A percentile compares a stretch with the other conserved stretches of the same genome.
These are phyloP conservation scores for Bhutanitis thaidina DNA, from an alignment of 2,888 invertebrate genomes.

Conservation along the genomic window DNA sequence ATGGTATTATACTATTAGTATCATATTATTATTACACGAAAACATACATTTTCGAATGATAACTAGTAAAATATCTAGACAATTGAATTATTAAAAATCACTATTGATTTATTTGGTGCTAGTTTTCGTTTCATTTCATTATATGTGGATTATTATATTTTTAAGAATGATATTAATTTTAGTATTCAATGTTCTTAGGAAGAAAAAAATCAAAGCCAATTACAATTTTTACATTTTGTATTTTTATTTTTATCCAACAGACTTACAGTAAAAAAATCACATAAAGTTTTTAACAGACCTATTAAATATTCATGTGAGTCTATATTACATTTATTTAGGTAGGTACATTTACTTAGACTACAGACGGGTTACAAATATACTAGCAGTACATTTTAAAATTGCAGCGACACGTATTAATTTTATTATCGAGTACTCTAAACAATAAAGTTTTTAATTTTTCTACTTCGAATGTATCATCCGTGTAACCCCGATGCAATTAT, in stretches of 20 bases:
- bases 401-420: conserved; percentile 65
- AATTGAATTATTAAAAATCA: too few species aligned
- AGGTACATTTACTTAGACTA: conserved; percentile 79
- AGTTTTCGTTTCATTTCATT: too few species aligned
- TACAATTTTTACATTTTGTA: conserved; percentile 55
- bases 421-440: conserved; percentile 30
- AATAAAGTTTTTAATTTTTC: conserved; percentile 29
- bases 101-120: too few species aligned
- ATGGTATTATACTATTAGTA: too few species aligned
- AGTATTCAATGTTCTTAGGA: too few species aligned
- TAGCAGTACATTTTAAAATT: conserved; percentile 72
- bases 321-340: conserved; percentile 77
- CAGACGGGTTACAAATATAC: conserved; percentile 66
- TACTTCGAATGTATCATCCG: conserved; percentile 59
- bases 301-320: conserved; percentile 79
- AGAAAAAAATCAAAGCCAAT: conserved; percentile 22
- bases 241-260: conserved; percentile 76
- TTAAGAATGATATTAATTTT: too few species aligned
- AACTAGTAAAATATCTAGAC: too few species aligned
- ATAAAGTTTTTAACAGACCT: conserved; percentile 77
- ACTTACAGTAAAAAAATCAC: conserved; percentile 78
- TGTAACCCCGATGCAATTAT: conserved; percentile 58
- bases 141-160: too few species aligned
- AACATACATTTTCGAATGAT: too few species aligned
- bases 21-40: too few species aligned